These are phyloP conservation scores for Adelognathus sp. DNA, from an alignment of 2,888 invertebrate species.

Conservation along the genomic window DNA sequence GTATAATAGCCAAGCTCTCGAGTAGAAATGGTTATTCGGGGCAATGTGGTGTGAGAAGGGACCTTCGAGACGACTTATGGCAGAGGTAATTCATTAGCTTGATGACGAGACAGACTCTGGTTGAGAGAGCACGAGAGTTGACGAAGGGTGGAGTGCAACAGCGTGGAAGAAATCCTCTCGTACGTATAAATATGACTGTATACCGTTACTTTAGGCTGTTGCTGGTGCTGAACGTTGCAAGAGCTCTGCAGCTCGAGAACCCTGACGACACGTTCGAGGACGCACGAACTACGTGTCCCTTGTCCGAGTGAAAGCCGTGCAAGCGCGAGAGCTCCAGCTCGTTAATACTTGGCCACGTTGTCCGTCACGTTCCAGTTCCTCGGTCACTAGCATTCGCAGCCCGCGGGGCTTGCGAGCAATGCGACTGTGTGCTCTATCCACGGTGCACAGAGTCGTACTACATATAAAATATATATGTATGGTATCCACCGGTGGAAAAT, in stretches of 20 bases:
- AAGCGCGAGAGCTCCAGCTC: slow-evolving; percentile 39
- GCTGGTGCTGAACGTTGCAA: slow-evolving; percentile 39
- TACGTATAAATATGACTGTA: slow-evolving; percentile 22
- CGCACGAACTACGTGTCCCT: slow-evolving; percentile 48
- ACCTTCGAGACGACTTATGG: not conserved
- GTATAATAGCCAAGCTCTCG: not conserved
- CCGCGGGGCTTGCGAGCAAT: slow-evolving; percentile 10
- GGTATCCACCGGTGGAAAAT: not conserved
- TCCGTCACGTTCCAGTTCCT: slow-evolving; percentile 56
- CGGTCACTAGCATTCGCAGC: slow-evolving; percentile 29
- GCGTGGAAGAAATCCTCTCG: slow-evolving; percentile 9
- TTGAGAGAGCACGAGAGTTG: not conserved
- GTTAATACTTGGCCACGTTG: slow-evolving; percentile 57
- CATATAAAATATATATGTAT: slow-evolving; percentile 10
- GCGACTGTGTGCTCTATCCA: slow-evolving; percentile 12
- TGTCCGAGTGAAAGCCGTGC: slow-evolving; percentile 52
- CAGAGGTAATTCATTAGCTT: slow-evolving; percentile 33
- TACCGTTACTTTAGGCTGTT: not conserved
- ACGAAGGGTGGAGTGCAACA: not conserved
- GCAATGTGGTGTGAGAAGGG: not conserved
- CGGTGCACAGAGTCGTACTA: not conserved
- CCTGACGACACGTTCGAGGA: slow-evolving; percentile 53
- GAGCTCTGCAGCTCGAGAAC: slow-evolving; percentile 28
- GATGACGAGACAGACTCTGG: slow-evolving; percentile 25
- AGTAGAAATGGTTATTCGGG: slow-evolving; percentile 9